These are phyloP conservation scores for Ptychoptera contaminata DNA, from an alignment of 2,888 invertebrate genomes.

Conservation along the genomic window DNA sequence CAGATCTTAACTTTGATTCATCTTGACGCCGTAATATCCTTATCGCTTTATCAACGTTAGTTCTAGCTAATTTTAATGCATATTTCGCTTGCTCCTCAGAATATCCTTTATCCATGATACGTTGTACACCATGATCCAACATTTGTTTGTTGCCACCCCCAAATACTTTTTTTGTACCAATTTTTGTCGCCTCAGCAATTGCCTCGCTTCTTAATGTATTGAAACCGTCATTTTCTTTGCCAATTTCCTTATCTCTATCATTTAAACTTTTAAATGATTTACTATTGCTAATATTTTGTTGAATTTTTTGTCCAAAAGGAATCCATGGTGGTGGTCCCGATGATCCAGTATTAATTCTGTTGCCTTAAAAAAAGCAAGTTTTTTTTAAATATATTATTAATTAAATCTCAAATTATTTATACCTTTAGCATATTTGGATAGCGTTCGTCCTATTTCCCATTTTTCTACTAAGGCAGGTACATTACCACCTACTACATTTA, in stretches of 20 bases:
- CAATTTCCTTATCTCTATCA: conserved; percentile 38
- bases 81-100: conserved; percentile 58
- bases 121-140: conserved; percentile 59
- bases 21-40: conserved; percentile 45
- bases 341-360: conserved; percentile 22
- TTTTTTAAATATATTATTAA: neutral
- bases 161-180: conserved; percentile 43
- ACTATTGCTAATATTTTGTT: conserved; percentile 35
- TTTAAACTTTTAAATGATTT: conserved; percentile 56
- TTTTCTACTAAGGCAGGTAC: conserved; percentile 72
- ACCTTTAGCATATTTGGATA: conserved; percentile 46
- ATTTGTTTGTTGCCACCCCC: conserved; percentile 50
- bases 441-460: conserved; percentile 61
- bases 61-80: conserved; percentile 52
- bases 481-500: conserved; percentile 67
- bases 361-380: conserved; percentile 13
- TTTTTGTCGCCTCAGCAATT: conserved; percentile 71
- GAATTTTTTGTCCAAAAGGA: conserved; percentile 68
- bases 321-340: conserved; percentile 85
- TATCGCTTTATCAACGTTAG: conserved; percentile 57
- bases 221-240: conserved; percentile 66
- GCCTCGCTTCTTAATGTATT: conserved; percentile 79
- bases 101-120: conserved; percentile 66
- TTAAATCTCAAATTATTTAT: conserved; percentile 13
- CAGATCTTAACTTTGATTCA: conserved; percentile 25